Base-by-base conservation (phyloP, 2,113 vertebrate genomes). In the Oncorhynchus clarkii region DNA sequence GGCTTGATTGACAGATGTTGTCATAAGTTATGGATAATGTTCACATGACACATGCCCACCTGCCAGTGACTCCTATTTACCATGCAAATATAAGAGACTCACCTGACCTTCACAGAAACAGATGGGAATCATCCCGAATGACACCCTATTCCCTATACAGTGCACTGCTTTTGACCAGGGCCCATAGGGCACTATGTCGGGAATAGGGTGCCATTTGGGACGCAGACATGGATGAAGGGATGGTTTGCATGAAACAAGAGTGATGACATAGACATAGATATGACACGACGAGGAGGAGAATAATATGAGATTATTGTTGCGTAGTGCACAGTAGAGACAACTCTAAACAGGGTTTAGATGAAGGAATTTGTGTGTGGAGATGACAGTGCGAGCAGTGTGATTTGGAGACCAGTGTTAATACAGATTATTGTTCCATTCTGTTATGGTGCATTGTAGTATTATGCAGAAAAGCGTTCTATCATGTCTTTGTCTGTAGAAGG, bases 41-140 rank as follows among this genome's bases (percentile, higher is more conserved):
- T 31, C 16, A 39, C 14, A 31, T 12, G 1, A 29, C 26, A 12
- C 26, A n/a, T 13, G 18, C 27, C 9, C 60, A 75, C 68, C 48
- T 69, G 68, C 27, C 79, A 68, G 59, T 70, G 73, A 69, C 71
- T 80, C 48, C 70, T 72, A 88, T 88, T 88, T 86, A 68, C 83
- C 74, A 79, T 88, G 83, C 87, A 88, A 88, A 86, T 80, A 27
- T 12, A 20, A 14, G 8, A 20, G 3, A 67, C 59, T 57, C 24
- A 66, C 51, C 29, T 71, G 70, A 16, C 70, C 54, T n/a, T 65
- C 69, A 51, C 31, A 68, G 29, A 68, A 31, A 8, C 67, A 18
- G 26, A 29, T 45, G 39, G 39, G 39, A 45, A 12, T 1, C 9
- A 45, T 45, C 39, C 39, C 9, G 0, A 45, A 45, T 45, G 39